Conservation (phyloP, 2,888 invertebrate genomes). For the Malachius bipustulatus region DNA sequence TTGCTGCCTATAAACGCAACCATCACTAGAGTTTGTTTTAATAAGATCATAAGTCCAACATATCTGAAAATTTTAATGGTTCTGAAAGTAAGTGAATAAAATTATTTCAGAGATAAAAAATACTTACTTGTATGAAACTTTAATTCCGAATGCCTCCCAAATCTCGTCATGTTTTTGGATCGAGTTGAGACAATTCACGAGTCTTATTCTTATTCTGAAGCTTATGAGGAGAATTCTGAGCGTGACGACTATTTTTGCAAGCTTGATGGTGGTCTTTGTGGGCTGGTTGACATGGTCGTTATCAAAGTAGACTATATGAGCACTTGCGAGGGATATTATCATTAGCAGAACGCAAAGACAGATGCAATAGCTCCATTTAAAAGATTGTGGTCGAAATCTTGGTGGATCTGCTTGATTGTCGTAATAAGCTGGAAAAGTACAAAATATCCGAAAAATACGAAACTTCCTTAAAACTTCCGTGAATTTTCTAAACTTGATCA, state of each 20-base stretch:
- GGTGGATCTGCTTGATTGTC: neutral
- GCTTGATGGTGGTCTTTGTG: neutral
- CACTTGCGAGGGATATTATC: neutral
- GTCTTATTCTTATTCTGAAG: neutral
- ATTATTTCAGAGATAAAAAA: too few species aligned
- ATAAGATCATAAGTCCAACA: neutral
- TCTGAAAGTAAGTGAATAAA: too few species aligned
- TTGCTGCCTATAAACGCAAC: neutral
- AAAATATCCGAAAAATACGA: neutral
- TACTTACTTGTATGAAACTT: conserved; percentile 2
- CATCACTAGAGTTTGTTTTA: neutral
- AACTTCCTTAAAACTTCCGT: neutral
- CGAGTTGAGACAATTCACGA: neutral
- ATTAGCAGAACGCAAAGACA: neutral
- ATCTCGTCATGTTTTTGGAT: neutral
- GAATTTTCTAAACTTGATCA: too few species aligned
- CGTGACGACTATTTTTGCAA: neutral
- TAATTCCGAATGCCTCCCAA: neutral
- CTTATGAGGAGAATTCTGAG: neutral
- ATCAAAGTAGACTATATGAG: neutral
- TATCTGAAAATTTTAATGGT: too few species aligned
- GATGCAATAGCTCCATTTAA: neutral
- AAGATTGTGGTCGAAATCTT: neutral
- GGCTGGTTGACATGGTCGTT: neutral
- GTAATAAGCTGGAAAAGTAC: neutral